phyloP scores from a whole-genome alignment of 2,113 vertebrate species.

The Ciconia stormi region DNA sequence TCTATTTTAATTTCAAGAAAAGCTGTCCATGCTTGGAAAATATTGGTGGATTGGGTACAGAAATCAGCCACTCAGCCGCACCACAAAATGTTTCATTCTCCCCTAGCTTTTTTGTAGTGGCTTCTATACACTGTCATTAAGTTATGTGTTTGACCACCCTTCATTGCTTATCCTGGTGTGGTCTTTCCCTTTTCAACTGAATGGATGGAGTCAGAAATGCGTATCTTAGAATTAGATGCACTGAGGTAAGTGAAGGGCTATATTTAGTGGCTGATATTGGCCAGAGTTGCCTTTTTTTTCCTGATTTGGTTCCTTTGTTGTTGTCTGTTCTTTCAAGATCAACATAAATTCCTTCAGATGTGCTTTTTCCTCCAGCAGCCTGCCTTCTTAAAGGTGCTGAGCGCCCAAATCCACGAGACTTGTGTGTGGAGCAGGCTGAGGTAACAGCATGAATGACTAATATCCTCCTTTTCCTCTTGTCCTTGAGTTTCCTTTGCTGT shows the following conservation, averaged over 20 bases:
- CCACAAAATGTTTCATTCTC: constrained; percentile 72
- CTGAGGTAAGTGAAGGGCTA: constrained; percentile 71
- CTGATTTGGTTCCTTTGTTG: constrained; percentile 67
- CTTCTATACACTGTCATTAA: constrained; percentile 74
- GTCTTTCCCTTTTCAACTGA: constrained; percentile 75
- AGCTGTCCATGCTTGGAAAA: constrained; percentile 75
- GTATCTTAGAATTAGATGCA: constrained; percentile 75
- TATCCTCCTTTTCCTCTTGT: constrained; percentile 6
- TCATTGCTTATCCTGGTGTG: constrained; percentile 76
- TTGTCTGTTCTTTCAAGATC: constrained; percentile 63
- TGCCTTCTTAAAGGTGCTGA: constrained; percentile 15
- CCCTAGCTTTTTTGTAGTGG: constrained; percentile 76
- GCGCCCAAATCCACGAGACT: background rate
- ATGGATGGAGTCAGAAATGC: constrained; percentile 73
- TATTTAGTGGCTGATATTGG: constrained; percentile 72
- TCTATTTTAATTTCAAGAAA: constrained; percentile 78
- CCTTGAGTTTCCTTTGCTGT: constrained; percentile 2
- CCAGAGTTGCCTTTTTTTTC: constrained; percentile 34
- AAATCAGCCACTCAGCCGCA: constrained; percentile 68
- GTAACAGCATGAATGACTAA: constrained; percentile 35
- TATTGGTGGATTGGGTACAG: constrained; percentile 61
- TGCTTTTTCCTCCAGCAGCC: constrained; percentile 38
- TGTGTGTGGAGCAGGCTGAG: background rate
- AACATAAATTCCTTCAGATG: constrained; percentile 54
- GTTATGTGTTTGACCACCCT: constrained; percentile 73